These are phyloP conservation scores for Hypomesus transpacificus DNA, from an alignment of 2,113 vertebrate species.

Conservation along the genomic window DNA sequence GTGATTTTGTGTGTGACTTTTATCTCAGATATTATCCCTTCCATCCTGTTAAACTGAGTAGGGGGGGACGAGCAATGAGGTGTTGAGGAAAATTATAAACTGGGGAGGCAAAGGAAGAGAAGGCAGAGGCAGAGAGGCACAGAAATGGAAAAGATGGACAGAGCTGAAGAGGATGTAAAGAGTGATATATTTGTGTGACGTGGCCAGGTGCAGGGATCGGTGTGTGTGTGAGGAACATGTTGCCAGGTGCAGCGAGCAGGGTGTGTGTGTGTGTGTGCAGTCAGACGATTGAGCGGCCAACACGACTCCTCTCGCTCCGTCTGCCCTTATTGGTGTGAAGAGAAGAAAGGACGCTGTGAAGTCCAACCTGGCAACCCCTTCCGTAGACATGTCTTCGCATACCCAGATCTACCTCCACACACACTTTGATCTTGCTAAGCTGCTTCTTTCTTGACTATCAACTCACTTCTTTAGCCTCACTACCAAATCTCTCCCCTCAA, in stretches of 20 bases:
- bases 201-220: conserved; percentile 9
- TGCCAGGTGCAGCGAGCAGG: conserved; percentile 42
- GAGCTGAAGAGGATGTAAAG: not conserved
- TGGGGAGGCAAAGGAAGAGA: not conserved
- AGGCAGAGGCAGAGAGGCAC: not conserved
- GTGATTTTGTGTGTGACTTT: not conserved
- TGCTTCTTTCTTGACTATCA: too few relatives aligned
- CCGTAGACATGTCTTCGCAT: not conserved
- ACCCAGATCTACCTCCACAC: not conserved
- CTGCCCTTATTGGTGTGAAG: conserved; percentile 59
- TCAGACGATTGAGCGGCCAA: conserved; percentile 19
- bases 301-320: conserved; percentile 50
- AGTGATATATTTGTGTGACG: not conserved
- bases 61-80: not conserved
- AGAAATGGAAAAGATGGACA: not conserved
- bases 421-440: not conserved
- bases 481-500: conserved; percentile 25
- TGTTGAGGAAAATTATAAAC: not conserved
- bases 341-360: conserved; percentile 23
- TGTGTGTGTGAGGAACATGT: conserved; percentile 20
- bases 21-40: not conserved
- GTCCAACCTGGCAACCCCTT: not conserved
- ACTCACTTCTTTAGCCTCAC: not conserved
- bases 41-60: not conserved
- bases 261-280: conserved; percentile 3